Evolutionary conservation across 2,797 vertebrate genomes (phyloP).

Genomic region (Malurus splendens): DNA sequence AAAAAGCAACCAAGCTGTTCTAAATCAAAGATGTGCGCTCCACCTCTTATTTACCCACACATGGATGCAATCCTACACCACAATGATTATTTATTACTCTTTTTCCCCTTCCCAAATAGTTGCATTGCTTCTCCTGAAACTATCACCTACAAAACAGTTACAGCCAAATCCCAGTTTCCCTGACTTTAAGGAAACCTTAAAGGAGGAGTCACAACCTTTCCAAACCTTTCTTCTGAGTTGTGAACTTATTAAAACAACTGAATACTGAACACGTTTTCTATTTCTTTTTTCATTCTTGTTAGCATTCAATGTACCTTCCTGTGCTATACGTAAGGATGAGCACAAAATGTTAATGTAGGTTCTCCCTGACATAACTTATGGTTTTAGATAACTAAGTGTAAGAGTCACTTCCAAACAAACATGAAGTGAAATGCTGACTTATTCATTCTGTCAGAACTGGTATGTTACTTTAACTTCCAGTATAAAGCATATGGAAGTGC

Average conservation of each 20-base stretch:
- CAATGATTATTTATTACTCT: background rate
- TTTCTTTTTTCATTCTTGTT: background rate
- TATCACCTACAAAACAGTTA: background rate
- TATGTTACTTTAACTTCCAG: background rate
- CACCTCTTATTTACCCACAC: background rate
- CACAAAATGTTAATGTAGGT: background rate
- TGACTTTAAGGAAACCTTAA: background rate
- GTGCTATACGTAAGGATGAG: background rate
- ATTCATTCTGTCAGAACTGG: background rate
- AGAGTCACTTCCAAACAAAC: background rate
- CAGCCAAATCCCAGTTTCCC: background rate
- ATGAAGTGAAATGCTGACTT: background rate
- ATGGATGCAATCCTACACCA: background rate
- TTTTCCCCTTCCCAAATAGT: background rate
- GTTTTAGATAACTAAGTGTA: background rate
- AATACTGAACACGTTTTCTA: background rate
- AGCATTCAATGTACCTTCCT: background rate
- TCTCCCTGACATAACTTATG: fast-evolving
- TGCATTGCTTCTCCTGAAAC: background rate
- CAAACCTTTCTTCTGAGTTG: background rate
- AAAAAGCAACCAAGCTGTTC: background rate
- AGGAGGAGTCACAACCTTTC: background rate
- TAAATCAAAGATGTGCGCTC: background rate
- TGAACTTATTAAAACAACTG: background rate
- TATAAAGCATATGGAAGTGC: background rate